These are phyloP conservation scores for Lindbergichthys nudifrons DNA, from an alignment of 2,797 vertebrate species.

Conservation along the genomic window DNA sequence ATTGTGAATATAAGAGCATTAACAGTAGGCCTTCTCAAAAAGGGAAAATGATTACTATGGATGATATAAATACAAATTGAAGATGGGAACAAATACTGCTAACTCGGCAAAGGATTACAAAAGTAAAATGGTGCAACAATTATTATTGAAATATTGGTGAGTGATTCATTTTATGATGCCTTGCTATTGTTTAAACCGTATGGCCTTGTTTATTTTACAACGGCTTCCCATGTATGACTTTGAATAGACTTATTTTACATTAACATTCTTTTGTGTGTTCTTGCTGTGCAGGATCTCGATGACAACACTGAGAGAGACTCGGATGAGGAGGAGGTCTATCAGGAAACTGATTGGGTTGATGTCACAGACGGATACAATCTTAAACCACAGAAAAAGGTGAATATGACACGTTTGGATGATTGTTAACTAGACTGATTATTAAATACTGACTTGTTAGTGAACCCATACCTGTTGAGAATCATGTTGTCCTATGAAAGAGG, in stretches of 20 bases:
- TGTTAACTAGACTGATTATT: background rate
- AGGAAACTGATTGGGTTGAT: conserved; percentile 93
- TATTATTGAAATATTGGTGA: no score
- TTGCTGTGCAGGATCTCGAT: conserved; percentile 84
- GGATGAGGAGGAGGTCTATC: conserved; percentile 87
- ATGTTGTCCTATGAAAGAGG: background rate
- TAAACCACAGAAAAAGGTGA: conserved; percentile 85
- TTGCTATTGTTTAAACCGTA: background rate
- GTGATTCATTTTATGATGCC: no score
- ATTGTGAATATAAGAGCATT: no score
- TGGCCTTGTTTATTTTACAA: no score
- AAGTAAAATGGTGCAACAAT: no score
- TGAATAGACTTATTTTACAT: background rate
- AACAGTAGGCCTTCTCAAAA: no score
- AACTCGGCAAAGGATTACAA: no score
- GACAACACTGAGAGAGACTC: conserved; percentile 84
- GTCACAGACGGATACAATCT: conserved; percentile 87
- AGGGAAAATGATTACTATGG: no score
- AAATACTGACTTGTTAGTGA: background rate
- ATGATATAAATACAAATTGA: no score
- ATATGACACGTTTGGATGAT: background rate
- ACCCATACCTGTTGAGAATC: background rate
- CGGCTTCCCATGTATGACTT: background rate
- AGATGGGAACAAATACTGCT: no score
- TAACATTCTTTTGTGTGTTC: conserved; percentile 40